phyloP scores from a whole-genome alignment of 2,797 vertebrate species.

The Tapirus indicus region DNA sequence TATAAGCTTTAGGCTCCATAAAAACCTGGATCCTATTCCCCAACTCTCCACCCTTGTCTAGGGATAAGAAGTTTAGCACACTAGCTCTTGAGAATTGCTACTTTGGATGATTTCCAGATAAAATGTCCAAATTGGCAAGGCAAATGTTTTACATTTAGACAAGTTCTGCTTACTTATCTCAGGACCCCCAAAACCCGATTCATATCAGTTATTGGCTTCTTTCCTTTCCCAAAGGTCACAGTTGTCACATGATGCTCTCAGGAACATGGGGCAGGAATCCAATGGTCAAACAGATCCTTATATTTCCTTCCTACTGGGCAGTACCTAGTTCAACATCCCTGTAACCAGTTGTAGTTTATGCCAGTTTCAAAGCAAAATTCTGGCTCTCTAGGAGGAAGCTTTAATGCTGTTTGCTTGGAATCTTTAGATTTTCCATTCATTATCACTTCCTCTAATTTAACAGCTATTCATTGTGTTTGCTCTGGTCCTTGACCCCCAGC shows the following conservation, averaged over 20 bases:
- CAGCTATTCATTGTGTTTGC: background rate
- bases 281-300: background rate
- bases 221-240: background rate
- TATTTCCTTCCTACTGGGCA: background rate
- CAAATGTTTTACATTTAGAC: background rate
- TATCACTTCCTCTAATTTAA: background rate
- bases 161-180: background rate
- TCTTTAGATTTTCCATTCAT: background rate
- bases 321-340: background rate
- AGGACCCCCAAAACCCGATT: background rate
- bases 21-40: background rate
- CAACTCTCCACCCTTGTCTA: background rate
- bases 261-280: background rate
- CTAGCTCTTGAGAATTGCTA: background rate
- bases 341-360: background rate
- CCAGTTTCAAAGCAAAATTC: background rate
- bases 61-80: background rate
- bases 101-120: background rate
- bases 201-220: background rate
- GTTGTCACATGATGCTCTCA: background rate
- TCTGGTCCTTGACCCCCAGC: background rate
- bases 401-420: background rate
- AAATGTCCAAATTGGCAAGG: background rate
- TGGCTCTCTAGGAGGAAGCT: background rate
- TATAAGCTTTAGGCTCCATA: background rate